These are phyloP conservation scores for Phylloscopus collybita DNA, from an alignment of 2,797 vertebrate genomes.

Conservation along the genomic window DNA sequence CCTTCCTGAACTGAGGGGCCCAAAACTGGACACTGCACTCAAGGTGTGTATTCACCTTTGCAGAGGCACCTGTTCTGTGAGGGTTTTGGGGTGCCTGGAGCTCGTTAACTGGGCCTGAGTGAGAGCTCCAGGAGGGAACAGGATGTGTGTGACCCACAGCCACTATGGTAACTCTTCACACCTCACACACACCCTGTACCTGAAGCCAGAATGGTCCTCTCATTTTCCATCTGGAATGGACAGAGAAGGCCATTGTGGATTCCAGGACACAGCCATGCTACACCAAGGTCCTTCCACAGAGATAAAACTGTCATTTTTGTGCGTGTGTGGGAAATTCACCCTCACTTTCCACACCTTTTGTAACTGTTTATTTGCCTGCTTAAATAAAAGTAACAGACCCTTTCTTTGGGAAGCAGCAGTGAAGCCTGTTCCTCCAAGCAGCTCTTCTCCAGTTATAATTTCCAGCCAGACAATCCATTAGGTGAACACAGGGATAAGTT, in stretches of 20 bases:
- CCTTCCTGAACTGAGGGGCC: no score
- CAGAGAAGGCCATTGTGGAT: accelerated
- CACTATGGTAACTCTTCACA: neutral
- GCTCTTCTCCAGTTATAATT: neutral
- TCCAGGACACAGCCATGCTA: neutral
- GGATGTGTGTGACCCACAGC: neutral
- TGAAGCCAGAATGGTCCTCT: neutral
- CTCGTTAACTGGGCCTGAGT: neutral
- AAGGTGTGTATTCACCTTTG: no score
- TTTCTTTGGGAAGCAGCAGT: neutral
- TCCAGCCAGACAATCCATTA: neutral
- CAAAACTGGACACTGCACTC: no score
- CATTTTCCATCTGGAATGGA: neutral
- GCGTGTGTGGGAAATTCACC: accelerated
- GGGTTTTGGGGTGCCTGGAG: neutral
- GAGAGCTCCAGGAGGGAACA: neutral
- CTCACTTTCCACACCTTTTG: neutral
- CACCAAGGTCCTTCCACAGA: neutral
- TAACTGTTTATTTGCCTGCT: neutral
- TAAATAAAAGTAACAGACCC: neutral
- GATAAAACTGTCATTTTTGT: neutral
- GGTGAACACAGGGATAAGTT: neutral
- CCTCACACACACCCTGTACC: neutral
- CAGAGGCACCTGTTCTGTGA: neutral
- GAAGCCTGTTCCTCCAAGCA: neutral